Percentiles rank a stretch among this genome's conserved stretches.
phyloP scores from a whole-genome alignment of 2,888 invertebrate genomes.

The Heliconius ethilla region DNA sequence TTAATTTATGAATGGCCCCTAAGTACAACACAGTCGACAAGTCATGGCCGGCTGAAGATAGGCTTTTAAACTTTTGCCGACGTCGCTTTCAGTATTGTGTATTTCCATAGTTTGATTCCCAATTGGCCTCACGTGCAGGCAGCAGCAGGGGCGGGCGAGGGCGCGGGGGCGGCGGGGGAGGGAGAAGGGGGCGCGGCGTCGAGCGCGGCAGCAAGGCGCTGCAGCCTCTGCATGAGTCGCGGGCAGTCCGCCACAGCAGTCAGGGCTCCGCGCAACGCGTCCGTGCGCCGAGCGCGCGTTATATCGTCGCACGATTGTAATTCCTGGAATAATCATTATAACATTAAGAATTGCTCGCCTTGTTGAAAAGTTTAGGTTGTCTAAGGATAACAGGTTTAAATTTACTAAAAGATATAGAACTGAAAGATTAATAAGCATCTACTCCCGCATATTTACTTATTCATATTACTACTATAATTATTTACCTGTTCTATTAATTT shows the following conservation, averaged over 20 bases:
- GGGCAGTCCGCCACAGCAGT: slow-evolving; percentile 81
- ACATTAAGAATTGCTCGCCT: too few relatives aligned
- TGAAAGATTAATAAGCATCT: too few relatives aligned
- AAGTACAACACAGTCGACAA: neutral
- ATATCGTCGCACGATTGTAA: slow-evolving; percentile 59
- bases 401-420: too few relatives aligned
- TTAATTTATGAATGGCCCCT: neutral
- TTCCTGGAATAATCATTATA: slow-evolving; percentile 54
- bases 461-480: neutral
- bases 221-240: slow-evolving; percentile 75
- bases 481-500: slow-evolving; percentile 68
- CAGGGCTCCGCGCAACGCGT: slow-evolving; percentile 83
- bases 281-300: slow-evolving; percentile 84
- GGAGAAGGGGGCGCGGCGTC: slow-evolving; percentile 59
- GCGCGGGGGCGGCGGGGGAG: slow-evolving; percentile 38
- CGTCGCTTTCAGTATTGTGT: too few relatives aligned
- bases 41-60: neutral
- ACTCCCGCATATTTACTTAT: too few relatives aligned
- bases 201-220: slow-evolving; percentile 62
- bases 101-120: neutral
- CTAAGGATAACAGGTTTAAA: too few relatives aligned
- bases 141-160: slow-evolving; percentile 38
- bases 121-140: slow-evolving; percentile 42
- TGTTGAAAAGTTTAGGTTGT: neutral
- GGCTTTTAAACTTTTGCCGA: neutral